Conservation (phyloP, 2,797 vertebrate genomes). For the Pyrocephalus nanus region DNA sequence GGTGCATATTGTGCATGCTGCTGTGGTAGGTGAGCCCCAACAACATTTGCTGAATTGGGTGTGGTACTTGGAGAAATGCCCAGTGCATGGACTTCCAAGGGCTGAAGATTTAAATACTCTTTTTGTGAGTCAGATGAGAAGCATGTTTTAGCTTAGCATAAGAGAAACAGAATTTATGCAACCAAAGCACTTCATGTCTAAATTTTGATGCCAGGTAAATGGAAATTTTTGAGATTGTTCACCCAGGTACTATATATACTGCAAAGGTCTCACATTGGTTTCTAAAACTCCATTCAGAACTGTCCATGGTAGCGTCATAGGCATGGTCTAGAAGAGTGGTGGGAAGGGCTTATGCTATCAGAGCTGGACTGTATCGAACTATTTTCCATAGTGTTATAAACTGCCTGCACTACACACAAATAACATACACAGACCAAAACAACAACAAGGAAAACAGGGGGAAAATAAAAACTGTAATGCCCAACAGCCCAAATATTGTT, state of each 20-base stretch:
- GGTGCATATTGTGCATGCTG: neutral
- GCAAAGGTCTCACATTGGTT: neutral
- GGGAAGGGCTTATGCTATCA: neutral
- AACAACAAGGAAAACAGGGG: neutral
- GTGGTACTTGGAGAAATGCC: neutral
- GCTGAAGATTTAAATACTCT: neutral
- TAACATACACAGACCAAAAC: neutral
- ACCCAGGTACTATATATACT: neutral
- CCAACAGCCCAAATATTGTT: neutral
- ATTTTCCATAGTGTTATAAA: neutral
- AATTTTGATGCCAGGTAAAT: neutral
- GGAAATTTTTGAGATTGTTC: neutral
- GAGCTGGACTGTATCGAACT: neutral
- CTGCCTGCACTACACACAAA: neutral
- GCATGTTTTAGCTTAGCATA: neutral
- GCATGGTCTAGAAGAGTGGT: neutral
- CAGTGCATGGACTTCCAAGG: neutral
- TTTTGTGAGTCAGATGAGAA: neutral
- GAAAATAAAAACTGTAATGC: neutral
- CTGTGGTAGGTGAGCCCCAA: neutral
- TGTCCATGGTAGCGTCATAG: neutral
- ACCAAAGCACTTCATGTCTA: neutral
- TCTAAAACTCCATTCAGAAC: neutral
- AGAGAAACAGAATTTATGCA: neutral
- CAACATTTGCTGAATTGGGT: neutral